These are phyloP conservation scores for Pristis pectinata DNA, from an alignment of 2,797 vertebrate species.

Conservation along the genomic window DNA sequence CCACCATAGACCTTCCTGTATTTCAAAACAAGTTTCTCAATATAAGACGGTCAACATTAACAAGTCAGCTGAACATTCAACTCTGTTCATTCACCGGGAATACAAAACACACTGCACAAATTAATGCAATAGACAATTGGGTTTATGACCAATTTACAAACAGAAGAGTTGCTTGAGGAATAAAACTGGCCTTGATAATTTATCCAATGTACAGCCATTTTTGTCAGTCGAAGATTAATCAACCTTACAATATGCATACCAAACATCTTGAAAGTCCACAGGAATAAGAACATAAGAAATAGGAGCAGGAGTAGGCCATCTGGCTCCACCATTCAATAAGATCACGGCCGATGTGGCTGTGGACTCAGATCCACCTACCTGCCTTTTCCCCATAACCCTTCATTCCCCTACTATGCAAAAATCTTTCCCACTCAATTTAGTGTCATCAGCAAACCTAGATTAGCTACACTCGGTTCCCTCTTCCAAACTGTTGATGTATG, in stretches of 20 bases:
- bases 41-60: too few relatives aligned
- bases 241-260: background rate
- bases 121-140: background rate
- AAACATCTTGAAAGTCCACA: background rate
- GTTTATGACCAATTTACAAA: background rate
- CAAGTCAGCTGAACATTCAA: background rate
- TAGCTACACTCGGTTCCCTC: too few relatives aligned
- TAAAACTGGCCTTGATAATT: background rate
- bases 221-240: background rate
- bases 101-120: background rate
- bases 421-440: too few relatives aligned
- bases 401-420: too few relatives aligned
- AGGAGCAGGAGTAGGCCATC: too few relatives aligned
- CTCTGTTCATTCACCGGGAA: background rate
- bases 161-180: background rate
- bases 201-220: background rate
- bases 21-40: background rate
- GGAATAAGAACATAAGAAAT: too few relatives aligned
- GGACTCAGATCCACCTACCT: too few relatives aligned
- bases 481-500: too few relatives aligned
- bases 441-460: too few relatives aligned
- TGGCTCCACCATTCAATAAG: too few relatives aligned
- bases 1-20: background rate
- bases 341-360: too few relatives aligned
- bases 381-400: too few relatives aligned